These are phyloP conservation scores for Esperia sulphurella DNA, from an alignment of 2,888 invertebrate species.

Conservation along the genomic window DNA sequence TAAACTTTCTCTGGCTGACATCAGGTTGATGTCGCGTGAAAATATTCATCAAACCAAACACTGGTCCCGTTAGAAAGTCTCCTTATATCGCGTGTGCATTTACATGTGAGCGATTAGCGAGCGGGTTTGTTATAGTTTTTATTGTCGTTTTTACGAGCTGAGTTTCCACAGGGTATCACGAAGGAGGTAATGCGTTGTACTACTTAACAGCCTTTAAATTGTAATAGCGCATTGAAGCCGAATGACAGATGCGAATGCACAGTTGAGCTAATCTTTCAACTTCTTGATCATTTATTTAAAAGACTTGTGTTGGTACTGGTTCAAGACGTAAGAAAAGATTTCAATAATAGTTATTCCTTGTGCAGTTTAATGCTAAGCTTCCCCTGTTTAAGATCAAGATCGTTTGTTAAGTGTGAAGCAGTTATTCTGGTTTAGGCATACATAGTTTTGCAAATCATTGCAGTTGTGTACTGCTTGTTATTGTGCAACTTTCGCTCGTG, in stretches of 20 bases:
- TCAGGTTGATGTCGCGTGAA: slow-evolving; percentile 24
- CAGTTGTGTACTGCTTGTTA: not conserved
- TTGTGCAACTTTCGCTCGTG: not conserved
- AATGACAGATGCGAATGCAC: too few species aligned
- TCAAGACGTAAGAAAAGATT: too few species aligned
- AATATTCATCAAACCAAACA: slow-evolving; percentile 29
- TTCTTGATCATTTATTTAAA: too few species aligned
- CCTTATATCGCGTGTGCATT: slow-evolving; percentile 1
- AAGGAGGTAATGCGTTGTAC: too few species aligned
- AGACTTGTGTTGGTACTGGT: too few species aligned
- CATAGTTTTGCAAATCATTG: not conserved
- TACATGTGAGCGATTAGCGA: slow-evolving; percentile 6
- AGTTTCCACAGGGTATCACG: not conserved
- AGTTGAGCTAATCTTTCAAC: too few species aligned
- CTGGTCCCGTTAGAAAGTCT: slow-evolving; percentile 9
- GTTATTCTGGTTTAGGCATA: not conserved
- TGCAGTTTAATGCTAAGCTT: too few species aligned
- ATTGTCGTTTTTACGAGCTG: not conserved
- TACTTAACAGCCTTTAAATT: too few species aligned
- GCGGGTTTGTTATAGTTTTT: not conserved
- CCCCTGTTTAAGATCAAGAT: too few species aligned
- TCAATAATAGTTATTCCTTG: too few species aligned
- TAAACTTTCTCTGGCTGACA: slow-evolving; percentile 33
- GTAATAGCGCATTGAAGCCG: too few species aligned
- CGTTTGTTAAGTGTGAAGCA: too few species aligned